Evolutionary conservation across 1,140 invertebrate species (phyloP).

Genomic region (Sitobion miscanthi): DNA sequence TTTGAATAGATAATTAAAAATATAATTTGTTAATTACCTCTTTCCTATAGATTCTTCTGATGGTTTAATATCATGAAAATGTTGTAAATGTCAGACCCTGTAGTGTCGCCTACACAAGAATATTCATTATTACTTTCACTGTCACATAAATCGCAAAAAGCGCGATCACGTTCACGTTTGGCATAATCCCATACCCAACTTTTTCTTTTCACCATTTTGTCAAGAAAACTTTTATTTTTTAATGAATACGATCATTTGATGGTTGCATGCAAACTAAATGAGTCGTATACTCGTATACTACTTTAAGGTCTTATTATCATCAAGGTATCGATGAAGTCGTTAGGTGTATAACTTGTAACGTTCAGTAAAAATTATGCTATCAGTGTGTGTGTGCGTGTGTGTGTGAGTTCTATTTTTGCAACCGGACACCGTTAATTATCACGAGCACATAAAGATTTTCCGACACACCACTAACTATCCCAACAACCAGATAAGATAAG

Average conservation of each 20-base stretch:
- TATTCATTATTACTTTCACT: background rate
- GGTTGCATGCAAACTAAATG: background rate
- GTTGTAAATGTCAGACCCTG: background rate
- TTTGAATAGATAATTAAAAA: background rate
- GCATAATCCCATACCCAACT: constrained; percentile 3
- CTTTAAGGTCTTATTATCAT: too few species aligned
- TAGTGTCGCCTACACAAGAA: background rate
- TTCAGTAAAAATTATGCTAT: too few species aligned
- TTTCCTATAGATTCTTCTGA: background rate
- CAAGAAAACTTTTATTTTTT: background rate
- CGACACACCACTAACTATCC: too few species aligned
- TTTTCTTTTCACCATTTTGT: background rate
- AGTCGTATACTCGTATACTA: background rate
- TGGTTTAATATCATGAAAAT: background rate
- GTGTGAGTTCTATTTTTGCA: too few species aligned
- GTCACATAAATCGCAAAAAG: constrained; percentile 21
- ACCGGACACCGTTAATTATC: too few species aligned
- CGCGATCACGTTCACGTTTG: background rate
- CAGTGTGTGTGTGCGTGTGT: too few species aligned
- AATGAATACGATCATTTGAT: background rate
- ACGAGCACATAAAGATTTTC: too few species aligned
- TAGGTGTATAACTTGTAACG: too few species aligned
- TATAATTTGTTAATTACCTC: constrained; percentile 1
- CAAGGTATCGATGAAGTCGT: too few species aligned
- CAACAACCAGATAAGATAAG: too few species aligned